Evolutionary conservation across 2,113 vertebrate genomes (phyloP).

Genomic region (Leucoraja erinaceus): DNA sequence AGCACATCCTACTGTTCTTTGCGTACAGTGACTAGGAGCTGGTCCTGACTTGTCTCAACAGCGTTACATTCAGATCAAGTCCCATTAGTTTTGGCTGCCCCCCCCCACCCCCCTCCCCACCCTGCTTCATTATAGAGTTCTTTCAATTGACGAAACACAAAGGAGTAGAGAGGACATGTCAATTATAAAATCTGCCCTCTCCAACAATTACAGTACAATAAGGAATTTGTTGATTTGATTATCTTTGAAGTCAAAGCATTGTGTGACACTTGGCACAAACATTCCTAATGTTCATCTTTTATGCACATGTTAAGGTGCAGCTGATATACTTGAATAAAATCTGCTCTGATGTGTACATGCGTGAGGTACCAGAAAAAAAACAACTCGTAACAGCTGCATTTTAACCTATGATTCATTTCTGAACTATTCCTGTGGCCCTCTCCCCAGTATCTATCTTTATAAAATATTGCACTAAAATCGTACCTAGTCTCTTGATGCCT

Average conservation of each 20-base stretch:
- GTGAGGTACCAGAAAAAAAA: slow-evolving; percentile 12
- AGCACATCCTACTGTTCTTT: slow-evolving; percentile 5
- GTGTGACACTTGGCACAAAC: not conserved
- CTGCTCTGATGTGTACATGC: slow-evolving; percentile 25
- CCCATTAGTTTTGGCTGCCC: not conserved
- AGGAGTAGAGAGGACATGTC: not conserved
- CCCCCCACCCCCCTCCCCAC: not conserved
- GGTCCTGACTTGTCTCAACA: not conserved
- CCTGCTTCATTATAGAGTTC: not conserved
- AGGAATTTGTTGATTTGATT: not conserved
- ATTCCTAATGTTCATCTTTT: slow-evolving; percentile 33
- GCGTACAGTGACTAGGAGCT: not conserved
- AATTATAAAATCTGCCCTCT: not conserved
- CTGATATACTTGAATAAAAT: not conserved
- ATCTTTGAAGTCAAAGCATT: not conserved
- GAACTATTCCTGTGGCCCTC: slow-evolving; percentile 21
- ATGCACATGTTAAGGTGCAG: slow-evolving; percentile 27
- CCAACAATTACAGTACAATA: not conserved
- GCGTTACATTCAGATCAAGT: not conserved
- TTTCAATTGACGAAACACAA: slow-evolving; percentile 8
- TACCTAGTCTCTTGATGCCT: slow-evolving; percentile 21
- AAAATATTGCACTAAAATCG: slow-evolving; percentile 25
- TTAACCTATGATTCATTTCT: slow-evolving; percentile 31
- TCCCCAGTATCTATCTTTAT: slow-evolving; percentile 23
- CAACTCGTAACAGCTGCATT: slow-evolving; percentile 2